These are phyloP conservation scores for Sterna hirundo DNA, from an alignment of 2,113 vertebrate genomes.

Conservation along the genomic window DNA sequence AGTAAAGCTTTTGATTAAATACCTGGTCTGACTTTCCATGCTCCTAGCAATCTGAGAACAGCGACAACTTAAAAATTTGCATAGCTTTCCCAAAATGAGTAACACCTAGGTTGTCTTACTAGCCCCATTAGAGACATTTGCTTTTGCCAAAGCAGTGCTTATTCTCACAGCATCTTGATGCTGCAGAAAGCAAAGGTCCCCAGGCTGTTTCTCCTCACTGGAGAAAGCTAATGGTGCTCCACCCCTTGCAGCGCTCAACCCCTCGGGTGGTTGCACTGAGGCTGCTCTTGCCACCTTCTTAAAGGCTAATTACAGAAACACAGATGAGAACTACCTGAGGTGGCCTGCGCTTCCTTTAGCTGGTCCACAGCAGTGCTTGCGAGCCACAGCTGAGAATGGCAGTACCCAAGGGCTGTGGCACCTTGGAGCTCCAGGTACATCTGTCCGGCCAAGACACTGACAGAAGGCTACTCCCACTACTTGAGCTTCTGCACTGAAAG, in stretches of 20 bases:
- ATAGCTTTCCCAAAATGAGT: neutral
- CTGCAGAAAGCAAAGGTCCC: neutral
- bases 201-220: neutral
- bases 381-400: accelerated
- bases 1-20: neutral
- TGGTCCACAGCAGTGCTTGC: neutral
- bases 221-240: neutral
- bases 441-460: neutral
- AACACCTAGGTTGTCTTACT: neutral
- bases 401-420: neutral
- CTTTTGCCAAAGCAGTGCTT: neutral
- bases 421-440: neutral
- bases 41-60: neutral
- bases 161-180: neutral
- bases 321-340: neutral
- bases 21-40: neutral
- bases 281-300: neutral
- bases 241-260: accelerated
- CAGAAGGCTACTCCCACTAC: neutral
- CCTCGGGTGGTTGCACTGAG: neutral
- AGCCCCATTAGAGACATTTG: neutral
- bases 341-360: neutral
- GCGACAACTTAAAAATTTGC: neutral
- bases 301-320: neutral
- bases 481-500: neutral